These are phyloP conservation scores for Drosophila saltans DNA, from an alignment of 1,140 invertebrate species.

Conservation along the genomic window DNA sequence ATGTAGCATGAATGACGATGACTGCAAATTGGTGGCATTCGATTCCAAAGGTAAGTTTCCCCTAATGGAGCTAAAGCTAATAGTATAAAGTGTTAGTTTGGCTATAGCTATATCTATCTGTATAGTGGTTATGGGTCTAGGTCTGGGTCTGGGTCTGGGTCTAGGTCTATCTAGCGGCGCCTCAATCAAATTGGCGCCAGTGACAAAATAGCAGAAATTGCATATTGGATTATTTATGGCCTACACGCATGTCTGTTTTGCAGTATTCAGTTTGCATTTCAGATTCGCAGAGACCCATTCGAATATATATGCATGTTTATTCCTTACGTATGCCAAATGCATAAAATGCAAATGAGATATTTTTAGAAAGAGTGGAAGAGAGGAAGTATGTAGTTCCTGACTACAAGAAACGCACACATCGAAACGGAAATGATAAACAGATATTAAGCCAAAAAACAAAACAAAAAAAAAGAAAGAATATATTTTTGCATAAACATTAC, in stretches of 20 bases:
- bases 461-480: not conserved
- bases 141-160: not conserved
- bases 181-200: slow-evolving; percentile 52
- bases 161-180: slow-evolving; percentile 5
- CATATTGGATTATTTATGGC: slow-evolving; percentile 67
- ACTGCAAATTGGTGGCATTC: slow-evolving; percentile 89
- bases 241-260: slow-evolving; percentile 57
- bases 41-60: slow-evolving; percentile 87
- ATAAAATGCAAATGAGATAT: not conserved
- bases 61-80: not conserved
- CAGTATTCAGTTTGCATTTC: slow-evolving; percentile 47
- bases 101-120: not conserved
- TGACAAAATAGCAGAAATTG: slow-evolving; percentile 6
- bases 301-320: not conserved
- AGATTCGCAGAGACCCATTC: slow-evolving; percentile 35
- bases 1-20: slow-evolving; percentile 86
- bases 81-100: too few relatives aligned
- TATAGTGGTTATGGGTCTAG: not conserved
- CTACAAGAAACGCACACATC: not conserved
- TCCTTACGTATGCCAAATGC: slow-evolving; percentile 8
- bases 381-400: slow-evolving; percentile 50
- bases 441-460: not conserved
- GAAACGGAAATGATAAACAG: slow-evolving; percentile 68
- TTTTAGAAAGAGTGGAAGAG: not conserved
- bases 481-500: slow-evolving; percentile 19